Evolutionary conservation across 2,888 invertebrate species (phyloP), one percentile per base, ranked within the genome.

Genomic region (Drosophila siamana): DNA sequence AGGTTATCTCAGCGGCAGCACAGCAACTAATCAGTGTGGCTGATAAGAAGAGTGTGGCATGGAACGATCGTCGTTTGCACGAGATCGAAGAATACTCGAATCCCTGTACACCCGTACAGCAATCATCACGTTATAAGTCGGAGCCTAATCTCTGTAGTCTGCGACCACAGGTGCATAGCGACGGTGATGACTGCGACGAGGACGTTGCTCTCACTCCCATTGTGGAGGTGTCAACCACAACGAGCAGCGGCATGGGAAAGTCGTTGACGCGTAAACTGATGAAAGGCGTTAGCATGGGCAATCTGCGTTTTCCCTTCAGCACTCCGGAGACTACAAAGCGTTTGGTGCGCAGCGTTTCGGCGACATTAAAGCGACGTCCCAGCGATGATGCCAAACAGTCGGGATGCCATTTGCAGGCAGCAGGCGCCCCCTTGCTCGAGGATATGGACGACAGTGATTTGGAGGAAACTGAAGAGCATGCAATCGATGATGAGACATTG

Each of bases 241-340:
- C 65, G 0, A 69, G 19, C 55, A 61, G 69, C 26, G 63, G 64
- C 61, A 57, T 78, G 73, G 71, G 86, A 38, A 86, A 85, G 54
- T 88, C 84, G 0, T 65, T 90, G 4, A 90, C 90, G 4, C 86
- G 89, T 5, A 91, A 91, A 55, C 72, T 92, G 28, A 90, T 92
- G 69, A 92, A 92, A 61, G 92, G 92, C 9, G 91, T 92, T 2
- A 92, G 92, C 74, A 91, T 92, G 91, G 90, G 90, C 3, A 92
- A 92, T 70, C 76, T 92, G 15, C 89, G 88, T 19, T 89, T 91
- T 67, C 88, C 91, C 4, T 90, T 91, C 70, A 86, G 81, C 59
- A 89, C 89, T 4, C 88, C 91, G 5, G 90, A 90, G 41, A 86
- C 87, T 15, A 91, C 84, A 3, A 90, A 86, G 36, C 86, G 85